Base-by-base conservation (phyloP, 2,888 invertebrate species). In the Theodoxus fluviatilis region DNA sequence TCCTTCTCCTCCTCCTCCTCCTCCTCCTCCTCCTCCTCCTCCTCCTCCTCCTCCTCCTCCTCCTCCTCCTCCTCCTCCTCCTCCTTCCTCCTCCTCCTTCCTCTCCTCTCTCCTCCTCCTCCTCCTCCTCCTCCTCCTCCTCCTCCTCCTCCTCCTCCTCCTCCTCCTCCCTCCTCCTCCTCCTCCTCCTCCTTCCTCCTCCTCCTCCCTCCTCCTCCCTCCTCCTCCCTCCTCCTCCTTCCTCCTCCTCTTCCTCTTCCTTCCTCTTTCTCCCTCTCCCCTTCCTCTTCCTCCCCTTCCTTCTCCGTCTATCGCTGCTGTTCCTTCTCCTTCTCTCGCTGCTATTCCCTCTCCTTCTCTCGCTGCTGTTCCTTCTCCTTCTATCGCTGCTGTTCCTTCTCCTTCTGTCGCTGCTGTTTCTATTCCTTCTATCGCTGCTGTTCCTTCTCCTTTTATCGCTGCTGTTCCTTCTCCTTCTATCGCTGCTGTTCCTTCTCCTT, bases 101-200 rank as follows among this genome's bases (percentile, higher is more conserved):
- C 38, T 38, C 65, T 65, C 18, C 43, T 65, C 25, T 38, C 65
- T 65, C n/a, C 40, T 65, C 7, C 40, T 38, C 15, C 40, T 65
- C n/a, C 65, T 65, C n/a, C 65, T 65, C n/a, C 65, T 65, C n/a
- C 43, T 43, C n/a, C 43, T 43, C n/a, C 43, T 43, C n/a, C 43
- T 43, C n/a, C 43, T 43, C n/a, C 43, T 43, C n/a, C 43, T 43
- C n/a, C 43, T 43, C n/a, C 43, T 43, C n/a, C 43, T 43, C n/a
- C 43, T 43, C 4, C 65, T 43, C n/a, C 43, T 65, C n/a, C 43
- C 38, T 25, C 43, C 38, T 7, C 61, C 61, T 33, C 7, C 61
- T 59, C 18, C 61, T 59, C 18, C 65, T 65, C n/a, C 65, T 65
- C n/a, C 65, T 65, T 38, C 65, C n/a, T 52, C n/a, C n/a, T n/a